Percentiles rank a stretch among this genome's conserved stretches.
Evolutionary conservation across 2,113 vertebrate genomes (phyloP).

Genomic region (Falcunculus frontatus): DNA sequence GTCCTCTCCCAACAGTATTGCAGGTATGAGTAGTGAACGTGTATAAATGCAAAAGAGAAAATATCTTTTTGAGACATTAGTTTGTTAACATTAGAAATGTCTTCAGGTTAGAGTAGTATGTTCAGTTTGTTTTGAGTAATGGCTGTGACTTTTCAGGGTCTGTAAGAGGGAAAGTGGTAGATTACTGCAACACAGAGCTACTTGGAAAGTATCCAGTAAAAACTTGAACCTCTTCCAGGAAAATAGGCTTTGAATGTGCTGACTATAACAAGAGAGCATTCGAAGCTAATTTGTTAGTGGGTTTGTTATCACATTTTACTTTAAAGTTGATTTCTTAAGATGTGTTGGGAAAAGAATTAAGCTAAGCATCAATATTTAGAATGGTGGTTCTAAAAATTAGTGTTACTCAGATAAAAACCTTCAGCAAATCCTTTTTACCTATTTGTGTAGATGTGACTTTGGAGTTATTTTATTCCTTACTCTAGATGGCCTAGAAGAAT

Average conservation of each 20-base stretch:
- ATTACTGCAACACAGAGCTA: background rate
- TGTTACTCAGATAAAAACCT: background rate
- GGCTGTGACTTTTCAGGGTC: background rate
- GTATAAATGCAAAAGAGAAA: background rate
- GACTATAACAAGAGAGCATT: slow-evolving; percentile 49
- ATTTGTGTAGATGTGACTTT: background rate
- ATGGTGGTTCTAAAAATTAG: background rate
- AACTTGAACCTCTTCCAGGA: slow-evolving; percentile 38
- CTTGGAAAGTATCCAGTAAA: slow-evolving; percentile 50
- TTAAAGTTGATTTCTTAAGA: slow-evolving; percentile 30
- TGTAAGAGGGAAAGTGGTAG: background rate
- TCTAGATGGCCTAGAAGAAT: background rate
- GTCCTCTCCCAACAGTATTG: background rate
- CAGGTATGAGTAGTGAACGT: background rate
- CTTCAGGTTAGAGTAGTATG: background rate
- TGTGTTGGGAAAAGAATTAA: slow-evolving; percentile 3
- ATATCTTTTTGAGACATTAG: background rate
- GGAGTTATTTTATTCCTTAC: background rate
- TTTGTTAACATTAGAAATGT: slow-evolving; percentile 10
- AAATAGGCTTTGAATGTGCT: slow-evolving; percentile 39
- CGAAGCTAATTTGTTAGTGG: slow-evolving; percentile 41
- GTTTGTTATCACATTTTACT: slow-evolving; percentile 49
- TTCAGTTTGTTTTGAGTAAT: slow-evolving; percentile 15
- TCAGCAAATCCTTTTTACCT: background rate
- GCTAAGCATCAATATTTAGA: slow-evolving; percentile 9